phyloP scores from a whole-genome alignment of 2,797 vertebrate species.

The Ceyx erithaca region DNA sequence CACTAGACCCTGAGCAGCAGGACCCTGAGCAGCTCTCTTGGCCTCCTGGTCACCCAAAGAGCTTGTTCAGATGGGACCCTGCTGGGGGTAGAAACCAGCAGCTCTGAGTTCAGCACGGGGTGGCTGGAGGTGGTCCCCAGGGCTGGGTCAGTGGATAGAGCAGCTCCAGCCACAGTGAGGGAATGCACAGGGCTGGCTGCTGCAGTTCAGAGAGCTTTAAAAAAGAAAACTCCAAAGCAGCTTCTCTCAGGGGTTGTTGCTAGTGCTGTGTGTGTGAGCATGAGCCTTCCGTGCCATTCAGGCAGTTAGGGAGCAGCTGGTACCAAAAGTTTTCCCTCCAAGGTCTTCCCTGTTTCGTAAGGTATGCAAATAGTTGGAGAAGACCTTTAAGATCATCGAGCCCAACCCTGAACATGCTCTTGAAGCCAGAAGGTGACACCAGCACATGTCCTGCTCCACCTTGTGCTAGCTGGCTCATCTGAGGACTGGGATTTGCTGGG shows the following conservation, averaged over 20 bases:
- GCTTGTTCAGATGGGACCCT: neutral
- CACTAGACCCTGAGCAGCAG: rapidly evolving
- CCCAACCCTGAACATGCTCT: too few species aligned
- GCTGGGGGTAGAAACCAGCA: neutral
- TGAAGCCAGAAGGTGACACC: neutral
- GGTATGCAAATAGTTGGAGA: too few species aligned
- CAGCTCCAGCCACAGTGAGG: rapidly evolving
- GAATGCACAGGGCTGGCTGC: neutral
- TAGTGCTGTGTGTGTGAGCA: too few species aligned
- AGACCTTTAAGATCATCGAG: too few species aligned
- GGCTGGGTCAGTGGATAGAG: neutral
- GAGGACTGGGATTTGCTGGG: neutral
- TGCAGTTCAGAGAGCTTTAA: neutral
- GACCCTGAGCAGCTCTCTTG: neutral
- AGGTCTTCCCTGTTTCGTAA: rapidly evolving
- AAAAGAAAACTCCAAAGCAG: too few species aligned
- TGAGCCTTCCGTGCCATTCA: too few species aligned
- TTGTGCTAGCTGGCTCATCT: rapidly evolving
- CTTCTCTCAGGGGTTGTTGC: too few species aligned
- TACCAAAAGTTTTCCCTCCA: neutral
- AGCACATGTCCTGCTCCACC: too few species aligned
- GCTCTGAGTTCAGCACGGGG: rapidly evolving
- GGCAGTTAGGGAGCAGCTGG: too few species aligned
- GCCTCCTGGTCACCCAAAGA: neutral
- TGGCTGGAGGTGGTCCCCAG: rapidly evolving